Evolutionary conservation across 2,113 vertebrate species (phyloP).

Genomic region (Pteropus alecto): DNA sequence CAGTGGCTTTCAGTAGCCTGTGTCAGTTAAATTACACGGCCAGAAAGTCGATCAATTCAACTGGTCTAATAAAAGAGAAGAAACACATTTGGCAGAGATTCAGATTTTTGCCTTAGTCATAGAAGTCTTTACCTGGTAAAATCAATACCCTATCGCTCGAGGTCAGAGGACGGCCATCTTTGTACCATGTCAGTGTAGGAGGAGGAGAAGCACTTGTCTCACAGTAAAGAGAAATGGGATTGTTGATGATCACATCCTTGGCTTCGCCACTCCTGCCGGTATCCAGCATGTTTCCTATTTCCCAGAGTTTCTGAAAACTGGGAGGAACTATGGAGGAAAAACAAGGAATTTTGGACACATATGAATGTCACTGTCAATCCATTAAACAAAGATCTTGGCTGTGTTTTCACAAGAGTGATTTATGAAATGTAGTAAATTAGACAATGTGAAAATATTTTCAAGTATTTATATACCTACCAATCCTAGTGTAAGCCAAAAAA

Average conservation of each 20-base stretch:
- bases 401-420: not conserved
- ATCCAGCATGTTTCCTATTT: constrained; percentile 80
- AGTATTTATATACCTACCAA: not conserved
- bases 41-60: not conserved
- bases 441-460: not conserved
- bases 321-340: constrained; percentile 89
- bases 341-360: not conserved
- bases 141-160: constrained; percentile 92
- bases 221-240: constrained; percentile 93
- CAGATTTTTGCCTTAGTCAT: not conserved
- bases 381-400: not conserved
- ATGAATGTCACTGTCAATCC: not conserved
- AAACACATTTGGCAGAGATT: not conserved
- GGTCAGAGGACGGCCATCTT: constrained; percentile 87
- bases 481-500: not conserved
- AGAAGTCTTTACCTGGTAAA: constrained; percentile 88
- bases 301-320: constrained; percentile 89
- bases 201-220: constrained; percentile 95
- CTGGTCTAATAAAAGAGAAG: not conserved
- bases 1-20: not conserved
- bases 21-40: not conserved
- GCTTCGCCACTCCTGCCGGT: constrained; percentile 79
- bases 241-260: constrained; percentile 94
- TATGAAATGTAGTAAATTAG: not conserved
- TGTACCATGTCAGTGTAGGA: constrained; percentile 95